phyloP scores from a whole-genome alignment of 2,888 invertebrate species.

The Temnothorax rugatulus region DNA sequence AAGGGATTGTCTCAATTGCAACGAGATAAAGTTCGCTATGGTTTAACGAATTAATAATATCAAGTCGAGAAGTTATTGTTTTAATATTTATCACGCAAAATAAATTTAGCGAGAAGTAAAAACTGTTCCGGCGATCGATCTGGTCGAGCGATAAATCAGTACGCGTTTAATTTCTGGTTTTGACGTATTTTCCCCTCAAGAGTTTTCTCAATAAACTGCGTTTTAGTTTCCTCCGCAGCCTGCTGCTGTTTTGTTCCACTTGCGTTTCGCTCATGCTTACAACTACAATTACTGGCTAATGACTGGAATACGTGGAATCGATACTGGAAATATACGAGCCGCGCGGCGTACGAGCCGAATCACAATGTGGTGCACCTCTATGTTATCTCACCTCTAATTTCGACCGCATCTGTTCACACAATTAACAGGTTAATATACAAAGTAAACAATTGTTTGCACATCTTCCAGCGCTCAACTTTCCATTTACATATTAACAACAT shows the following conservation, averaged over 20 bases:
- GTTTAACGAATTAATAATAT: neutral
- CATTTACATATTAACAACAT: neutral
- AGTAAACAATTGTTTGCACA: slow-evolving; percentile 11
- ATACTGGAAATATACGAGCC: slow-evolving; percentile 44
- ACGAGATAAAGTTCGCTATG: neutral
- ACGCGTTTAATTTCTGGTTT: slow-evolving; percentile 34
- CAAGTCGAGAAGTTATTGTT: neutral
- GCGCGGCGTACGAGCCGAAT: slow-evolving; percentile 36
- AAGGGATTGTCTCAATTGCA: slow-evolving; percentile 27
- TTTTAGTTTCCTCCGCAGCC: slow-evolving; percentile 24
- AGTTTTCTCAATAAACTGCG: slow-evolving; percentile 26
- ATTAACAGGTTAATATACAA: slow-evolving; percentile 31
- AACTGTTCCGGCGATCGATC: neutral
- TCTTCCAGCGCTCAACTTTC: neutral
- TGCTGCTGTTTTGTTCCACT: slow-evolving; percentile 40
- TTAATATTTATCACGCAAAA: neutral
- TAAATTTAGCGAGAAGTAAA: slow-evolving; percentile 7
- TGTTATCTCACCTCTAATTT: slow-evolving; percentile 32
- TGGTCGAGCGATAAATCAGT: slow-evolving; percentile 24
- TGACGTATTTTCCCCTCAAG: slow-evolving; percentile 40
- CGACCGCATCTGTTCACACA: slow-evolving; percentile 11
- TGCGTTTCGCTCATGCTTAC: slow-evolving; percentile 6
- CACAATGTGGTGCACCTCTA: slow-evolving; percentile 33
- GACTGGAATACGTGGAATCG: slow-evolving; percentile 65
- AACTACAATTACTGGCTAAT: slow-evolving; percentile 58